Conservation (phyloP, 2,113 vertebrate genomes). For the Xiphias gladius region DNA sequence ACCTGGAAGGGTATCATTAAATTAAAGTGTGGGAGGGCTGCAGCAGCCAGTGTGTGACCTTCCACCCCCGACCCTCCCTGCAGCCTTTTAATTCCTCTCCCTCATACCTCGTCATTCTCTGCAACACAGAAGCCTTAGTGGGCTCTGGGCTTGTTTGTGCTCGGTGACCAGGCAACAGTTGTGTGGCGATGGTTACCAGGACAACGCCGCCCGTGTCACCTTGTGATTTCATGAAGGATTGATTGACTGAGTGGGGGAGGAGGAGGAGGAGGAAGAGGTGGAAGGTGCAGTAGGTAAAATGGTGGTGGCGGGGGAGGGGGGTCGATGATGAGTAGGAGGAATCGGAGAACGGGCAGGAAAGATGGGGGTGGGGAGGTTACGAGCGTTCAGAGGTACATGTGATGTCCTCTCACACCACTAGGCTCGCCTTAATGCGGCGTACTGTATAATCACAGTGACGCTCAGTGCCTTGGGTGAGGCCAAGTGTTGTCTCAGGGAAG, state of each 20-base stretch:
- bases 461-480: constrained; percentile 60
- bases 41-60: constrained; percentile 64
- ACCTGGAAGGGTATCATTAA: constrained; percentile 63
- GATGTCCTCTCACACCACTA: constrained; percentile 45
- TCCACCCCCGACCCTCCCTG: constrained; percentile 49
- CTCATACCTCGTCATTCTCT: constrained; percentile 52
- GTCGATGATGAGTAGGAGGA: constrained; percentile 30
- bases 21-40: constrained; percentile 53
- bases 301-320: constrained; percentile 16
- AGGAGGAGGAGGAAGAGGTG: constrained; percentile 1
- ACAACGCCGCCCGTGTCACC: constrained; percentile 74
- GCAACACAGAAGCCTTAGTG: constrained; percentile 37
- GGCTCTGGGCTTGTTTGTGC: constrained; percentile 60
- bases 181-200: constrained; percentile 77
- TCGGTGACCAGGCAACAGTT: constrained; percentile 79
- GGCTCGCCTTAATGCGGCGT: constrained; percentile 40
- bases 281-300: constrained; percentile 43
- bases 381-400: constrained; percentile 33
- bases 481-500: constrained; percentile 53
- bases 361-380: constrained; percentile 8
- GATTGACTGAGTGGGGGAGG: constrained; percentile 74
- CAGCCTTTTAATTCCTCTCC: constrained; percentile 53
- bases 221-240: constrained; percentile 75
- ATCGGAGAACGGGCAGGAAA: neutral
- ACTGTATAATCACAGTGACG: constrained; percentile 74